Evolutionary conservation across 2,113 vertebrate genomes (phyloP).

Genomic region (Oncorhynchus kisutch): DNA sequence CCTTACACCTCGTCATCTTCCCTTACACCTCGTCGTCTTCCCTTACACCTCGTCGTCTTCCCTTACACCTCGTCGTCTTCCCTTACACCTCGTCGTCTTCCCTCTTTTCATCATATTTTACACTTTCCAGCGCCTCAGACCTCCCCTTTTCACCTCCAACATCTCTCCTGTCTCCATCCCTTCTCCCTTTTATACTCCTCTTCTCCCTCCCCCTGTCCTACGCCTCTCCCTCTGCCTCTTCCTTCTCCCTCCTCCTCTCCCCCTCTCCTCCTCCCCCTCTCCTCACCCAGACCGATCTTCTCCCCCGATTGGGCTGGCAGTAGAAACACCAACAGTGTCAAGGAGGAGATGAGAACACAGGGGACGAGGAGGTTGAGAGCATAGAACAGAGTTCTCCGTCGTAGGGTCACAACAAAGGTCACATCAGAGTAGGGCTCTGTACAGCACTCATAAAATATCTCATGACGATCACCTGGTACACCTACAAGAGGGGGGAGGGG

Average conservation of each 20-base stretch:
- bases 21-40: neutral
- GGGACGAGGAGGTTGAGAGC: constrained; percentile 71
- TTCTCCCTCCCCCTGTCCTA: no score
- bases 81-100: no score
- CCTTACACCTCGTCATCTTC: neutral
- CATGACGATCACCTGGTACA: constrained; percentile 65
- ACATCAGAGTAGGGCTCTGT: constrained; percentile 67
- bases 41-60: neutral
- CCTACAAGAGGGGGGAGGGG: constrained; percentile 29
- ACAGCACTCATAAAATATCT: constrained; percentile 70
- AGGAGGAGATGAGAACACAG: constrained; percentile 70
- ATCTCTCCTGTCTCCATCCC: neutral
- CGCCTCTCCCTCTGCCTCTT: constrained; percentile 37
- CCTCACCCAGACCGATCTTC: constrained; percentile 72
- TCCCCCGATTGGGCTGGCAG: constrained; percentile 69
- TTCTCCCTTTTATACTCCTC: neutral
- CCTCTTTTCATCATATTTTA: no score
- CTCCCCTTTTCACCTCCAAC: neutral
- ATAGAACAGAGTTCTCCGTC: constrained; percentile 67
- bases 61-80: no score
- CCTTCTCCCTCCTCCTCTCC: neutral
- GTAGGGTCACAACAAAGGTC: constrained; percentile 66
- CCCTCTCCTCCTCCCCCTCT: neutral
- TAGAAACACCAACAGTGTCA: constrained; percentile 68
- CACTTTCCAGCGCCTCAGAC: no score